phyloP scores from a whole-genome alignment of 2,888 invertebrate species.

The Leptarthrus brevirostris region DNA sequence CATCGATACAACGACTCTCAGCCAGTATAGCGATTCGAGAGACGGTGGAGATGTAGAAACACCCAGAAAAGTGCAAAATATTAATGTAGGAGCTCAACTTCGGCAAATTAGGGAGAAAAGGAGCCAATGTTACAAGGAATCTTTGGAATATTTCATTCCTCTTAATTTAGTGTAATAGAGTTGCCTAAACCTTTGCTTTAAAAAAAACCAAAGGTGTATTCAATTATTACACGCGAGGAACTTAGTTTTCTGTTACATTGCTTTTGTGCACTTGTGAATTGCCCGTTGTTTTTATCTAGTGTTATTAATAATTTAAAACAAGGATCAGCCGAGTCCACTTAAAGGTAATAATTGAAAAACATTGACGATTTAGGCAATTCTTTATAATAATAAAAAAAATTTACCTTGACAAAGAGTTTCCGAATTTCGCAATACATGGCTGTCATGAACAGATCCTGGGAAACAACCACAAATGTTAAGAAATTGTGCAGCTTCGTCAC shows the following conservation, averaged over 20 bases:
- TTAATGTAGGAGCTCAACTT: too few species aligned
- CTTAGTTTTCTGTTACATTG: not conserved
- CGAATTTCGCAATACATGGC: constrained; percentile 20
- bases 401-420: too few species aligned
- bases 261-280: not conserved
- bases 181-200: not conserved
- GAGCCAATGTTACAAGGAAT: too few species aligned
- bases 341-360: not conserved
- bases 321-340: not conserved
- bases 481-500: constrained; percentile 50
- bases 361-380: too few species aligned
- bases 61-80: too few species aligned
- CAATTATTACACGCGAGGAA: not conserved
- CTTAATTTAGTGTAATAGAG: not conserved
- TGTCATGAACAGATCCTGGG: constrained; percentile 52
- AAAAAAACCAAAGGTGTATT: not conserved
- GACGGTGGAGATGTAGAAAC: too few species aligned
- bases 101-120: too few species aligned
- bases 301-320: not conserved
- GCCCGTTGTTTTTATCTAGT: not conserved
- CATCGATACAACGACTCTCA: too few species aligned
- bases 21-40: too few species aligned
- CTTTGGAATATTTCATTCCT: constrained; percentile 15
- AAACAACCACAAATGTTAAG: constrained; percentile 48
- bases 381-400: too few species aligned